These are phyloP conservation scores for Virgularia gustaviana DNA, from an alignment of 92 coral and sea anemone genomes.

Conservation along the genomic window DNA sequence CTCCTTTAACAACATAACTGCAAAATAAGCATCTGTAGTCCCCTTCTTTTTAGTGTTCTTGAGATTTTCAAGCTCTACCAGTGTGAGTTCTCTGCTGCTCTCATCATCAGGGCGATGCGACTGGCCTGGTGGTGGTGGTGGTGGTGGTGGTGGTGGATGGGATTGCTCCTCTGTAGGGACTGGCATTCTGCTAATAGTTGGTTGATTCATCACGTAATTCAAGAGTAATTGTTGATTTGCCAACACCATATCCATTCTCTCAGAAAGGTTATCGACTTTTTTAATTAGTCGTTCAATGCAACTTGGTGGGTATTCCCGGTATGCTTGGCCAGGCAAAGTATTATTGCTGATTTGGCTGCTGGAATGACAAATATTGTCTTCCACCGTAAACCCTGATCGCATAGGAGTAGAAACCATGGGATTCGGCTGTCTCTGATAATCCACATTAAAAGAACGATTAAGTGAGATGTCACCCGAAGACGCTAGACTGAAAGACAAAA, in stretches of 20 bases:
- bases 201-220: not conserved
- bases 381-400: not conserved
- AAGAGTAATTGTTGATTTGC: not conserved
- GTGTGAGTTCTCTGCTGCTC: conserved; percentile 5
- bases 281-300: not conserved
- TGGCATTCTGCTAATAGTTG: not conserved
- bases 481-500: not conserved
- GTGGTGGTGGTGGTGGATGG: too few species aligned
- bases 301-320: not conserved
- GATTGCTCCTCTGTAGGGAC: not conserved
- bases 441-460: not conserved
- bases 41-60: not conserved
- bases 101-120: too few species aligned
- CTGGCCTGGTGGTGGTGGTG: too few species aligned
- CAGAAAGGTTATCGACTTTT: not conserved
- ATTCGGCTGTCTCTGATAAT: not conserved
- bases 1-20: conserved; percentile 1
- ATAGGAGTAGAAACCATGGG: not conserved
- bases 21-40: conserved; percentile 10
- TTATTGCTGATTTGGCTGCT: not conserved
- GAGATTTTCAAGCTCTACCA: not conserved
- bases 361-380: not conserved
- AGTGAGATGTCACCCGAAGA: not conserved
- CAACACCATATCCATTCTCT: not conserved
- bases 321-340: not conserved